These are phyloP conservation scores for Boloria selene DNA, from an alignment of 2,888 invertebrate genomes.

Conservation along the genomic window DNA sequence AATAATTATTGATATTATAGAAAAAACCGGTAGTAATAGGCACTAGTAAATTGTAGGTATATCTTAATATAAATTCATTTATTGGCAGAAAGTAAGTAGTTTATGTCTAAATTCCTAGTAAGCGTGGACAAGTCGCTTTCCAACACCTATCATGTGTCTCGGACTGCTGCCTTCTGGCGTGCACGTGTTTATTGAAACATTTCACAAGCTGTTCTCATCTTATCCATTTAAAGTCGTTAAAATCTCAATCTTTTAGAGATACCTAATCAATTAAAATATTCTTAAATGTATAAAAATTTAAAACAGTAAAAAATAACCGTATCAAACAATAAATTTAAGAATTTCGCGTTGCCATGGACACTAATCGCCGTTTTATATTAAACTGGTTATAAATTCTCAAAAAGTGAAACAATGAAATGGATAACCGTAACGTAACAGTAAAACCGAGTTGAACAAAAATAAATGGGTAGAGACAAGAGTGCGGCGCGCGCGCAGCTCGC, in stretches of 20 bases:
- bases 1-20: no score
- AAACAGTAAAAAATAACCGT: neutral
- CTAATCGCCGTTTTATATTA: conserved; percentile 8
- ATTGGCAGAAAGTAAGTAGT: no score
- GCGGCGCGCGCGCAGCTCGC: conserved; percentile 33
- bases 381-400: conserved; percentile 26
- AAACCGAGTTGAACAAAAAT: conserved; percentile 43
- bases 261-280: no score
- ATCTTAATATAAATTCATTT: no score
- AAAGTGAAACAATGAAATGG: conserved; percentile 37
- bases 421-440: conserved; percentile 43
- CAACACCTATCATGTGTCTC: conserved; percentile 9
- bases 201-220: conserved; percentile 4
- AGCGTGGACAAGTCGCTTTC: neutral
- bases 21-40: no score
- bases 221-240: neutral
- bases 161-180: conserved; percentile 8
- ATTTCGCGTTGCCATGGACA: neutral
- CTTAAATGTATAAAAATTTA: neutral
- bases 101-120: no score
- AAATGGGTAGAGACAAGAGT: conserved; percentile 48
- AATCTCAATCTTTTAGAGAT: no score
- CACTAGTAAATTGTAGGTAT: no score
- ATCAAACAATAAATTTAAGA: neutral
- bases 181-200: conserved; percentile 20